A percentile compares a stretch with the other conserved stretches of the same genome.
Conservation (phyloP, 2,888 invertebrate genomes). For the Acleris literana region DNA sequence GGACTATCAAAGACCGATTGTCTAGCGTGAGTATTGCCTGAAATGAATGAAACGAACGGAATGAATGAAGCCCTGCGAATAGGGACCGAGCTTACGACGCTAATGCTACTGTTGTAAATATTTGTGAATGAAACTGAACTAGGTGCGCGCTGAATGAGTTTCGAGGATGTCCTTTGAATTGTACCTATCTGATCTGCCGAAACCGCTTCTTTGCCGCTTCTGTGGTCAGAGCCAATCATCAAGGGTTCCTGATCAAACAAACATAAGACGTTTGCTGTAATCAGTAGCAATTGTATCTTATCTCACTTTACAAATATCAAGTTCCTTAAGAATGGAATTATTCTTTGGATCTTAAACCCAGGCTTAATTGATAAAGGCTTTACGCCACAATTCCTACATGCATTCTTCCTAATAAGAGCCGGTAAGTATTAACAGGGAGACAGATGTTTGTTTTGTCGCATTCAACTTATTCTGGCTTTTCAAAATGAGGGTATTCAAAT, state of each 20-base stretch:
- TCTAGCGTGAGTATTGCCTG: conserved; percentile 23
- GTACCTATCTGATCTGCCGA: conserved; percentile 34
- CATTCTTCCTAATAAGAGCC: conserved; percentile 10
- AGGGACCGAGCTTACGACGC: conserved; percentile 43
- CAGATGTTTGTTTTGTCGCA: conserved; percentile 27
- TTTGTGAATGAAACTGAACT: conserved; percentile 64
- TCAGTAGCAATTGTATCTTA: conserved; percentile 28
- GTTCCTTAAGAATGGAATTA: conserved; percentile 7
- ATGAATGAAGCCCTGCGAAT: conserved; percentile 55
- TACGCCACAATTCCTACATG: background rate
- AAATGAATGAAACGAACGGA: conserved; percentile 45
- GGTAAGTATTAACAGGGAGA: conserved; percentile 5
- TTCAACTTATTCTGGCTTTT: conserved; percentile 18
- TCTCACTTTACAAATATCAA: conserved; percentile 8
- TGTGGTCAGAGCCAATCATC: conserved; percentile 22
- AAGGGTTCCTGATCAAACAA: conserved; percentile 23
- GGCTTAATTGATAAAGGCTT: background rate
- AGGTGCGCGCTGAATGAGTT: conserved; percentile 39
- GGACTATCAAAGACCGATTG: conserved; percentile 37
- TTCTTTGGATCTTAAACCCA: conserved; percentile 5
- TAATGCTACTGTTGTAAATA: conserved; percentile 71
- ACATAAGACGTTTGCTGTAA: conserved; percentile 12
- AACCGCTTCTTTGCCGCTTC: conserved; percentile 24
- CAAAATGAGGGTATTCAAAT: conserved; percentile 27
- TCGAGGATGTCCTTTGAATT: conserved; percentile 31